Conservation (phyloP, 1,140 invertebrate species). For the Saccostrea echinata region DNA sequence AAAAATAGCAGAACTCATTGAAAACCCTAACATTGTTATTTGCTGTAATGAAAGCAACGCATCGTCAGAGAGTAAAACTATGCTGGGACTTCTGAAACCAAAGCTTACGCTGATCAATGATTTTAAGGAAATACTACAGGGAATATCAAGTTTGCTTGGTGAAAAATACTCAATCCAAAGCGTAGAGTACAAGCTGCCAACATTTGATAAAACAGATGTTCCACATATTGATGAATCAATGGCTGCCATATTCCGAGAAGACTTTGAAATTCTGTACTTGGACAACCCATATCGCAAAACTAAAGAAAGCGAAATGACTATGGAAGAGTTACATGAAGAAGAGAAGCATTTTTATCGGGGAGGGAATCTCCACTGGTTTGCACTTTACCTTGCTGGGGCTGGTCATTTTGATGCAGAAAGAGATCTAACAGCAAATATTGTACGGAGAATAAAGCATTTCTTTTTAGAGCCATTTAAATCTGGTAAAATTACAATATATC, state of each 20-base stretch:
- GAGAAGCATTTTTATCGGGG: slow-evolving; percentile 57
- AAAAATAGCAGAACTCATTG: slow-evolving; percentile 48
- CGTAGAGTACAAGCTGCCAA: slow-evolving; percentile 52
- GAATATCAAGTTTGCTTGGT: background rate
- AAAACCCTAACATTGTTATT: slow-evolving; percentile 18
- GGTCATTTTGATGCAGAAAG: slow-evolving; percentile 60
- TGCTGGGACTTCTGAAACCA: slow-evolving; percentile 31
- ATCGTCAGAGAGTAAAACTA: background rate
- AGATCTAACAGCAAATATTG: slow-evolving; percentile 47
- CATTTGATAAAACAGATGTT: slow-evolving; percentile 27
- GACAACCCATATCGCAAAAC: slow-evolving; percentile 42
- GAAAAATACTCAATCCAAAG: background rate
- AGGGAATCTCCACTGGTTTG: slow-evolving; percentile 58
- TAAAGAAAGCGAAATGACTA: background rate
- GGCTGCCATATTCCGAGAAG: slow-evolving; percentile 55
- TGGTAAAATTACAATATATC: slow-evolving; percentile 43
- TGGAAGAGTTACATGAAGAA: slow-evolving; percentile 54
- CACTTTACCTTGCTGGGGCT: slow-evolving; percentile 52
- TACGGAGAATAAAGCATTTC: slow-evolving; percentile 44
- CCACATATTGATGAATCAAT: slow-evolving; percentile 42
- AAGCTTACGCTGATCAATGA: slow-evolving; percentile 4
- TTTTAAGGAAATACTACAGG: slow-evolving; percentile 24
- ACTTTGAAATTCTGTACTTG: slow-evolving; percentile 59
- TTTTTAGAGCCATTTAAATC: slow-evolving; percentile 47
- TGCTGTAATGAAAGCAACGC: background rate